Percentiles rank a stretch among this genome's conserved stretches.
Conservation (phyloP, 1,140 invertebrate species). For the Eubasilissa regina region DNA sequence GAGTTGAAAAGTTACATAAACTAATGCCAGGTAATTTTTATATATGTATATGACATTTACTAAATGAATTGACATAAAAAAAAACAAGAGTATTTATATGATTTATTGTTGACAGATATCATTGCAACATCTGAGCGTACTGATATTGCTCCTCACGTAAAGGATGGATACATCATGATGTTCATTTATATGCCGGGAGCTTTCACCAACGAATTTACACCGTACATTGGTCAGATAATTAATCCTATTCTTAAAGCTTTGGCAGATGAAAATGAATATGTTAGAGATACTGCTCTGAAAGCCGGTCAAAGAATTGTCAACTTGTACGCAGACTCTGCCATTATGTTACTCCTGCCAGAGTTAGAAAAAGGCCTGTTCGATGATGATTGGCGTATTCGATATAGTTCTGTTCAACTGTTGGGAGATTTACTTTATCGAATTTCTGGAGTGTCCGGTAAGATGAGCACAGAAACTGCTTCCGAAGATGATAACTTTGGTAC, state of each 20-base stretch:
- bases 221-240: conserved; percentile 97
- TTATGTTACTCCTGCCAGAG: conserved; percentile 93
- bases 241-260: conserved; percentile 97
- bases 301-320: conserved; percentile 98
- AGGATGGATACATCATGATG: conserved; percentile 99
- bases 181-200: conserved; percentile 99
- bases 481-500: conserved; percentile 99
- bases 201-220: conserved; percentile 95
- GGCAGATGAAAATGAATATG: conserved; percentile 99
- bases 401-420: conserved; percentile 95
- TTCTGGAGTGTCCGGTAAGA: conserved; percentile 97
- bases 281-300: conserved; percentile 95
- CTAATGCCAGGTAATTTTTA: conserved; percentile 85
- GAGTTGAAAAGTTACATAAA: conserved; percentile 94
- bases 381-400: conserved; percentile 98
- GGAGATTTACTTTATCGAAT: conserved; percentile 98
- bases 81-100: conserved; percentile 1
- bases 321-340: conserved; percentile 96
- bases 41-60: too few species aligned
- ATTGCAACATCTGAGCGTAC: conserved; percentile 94
- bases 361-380: conserved; percentile 95
- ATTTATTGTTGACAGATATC: conserved; percentile 80
- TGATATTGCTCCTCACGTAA: conserved; percentile 97
- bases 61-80: neutral
- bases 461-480: conserved; percentile 97